Evolutionary conservation across 2,888 invertebrate genomes (phyloP).

Genomic region (Odontothrips loti): DNA sequence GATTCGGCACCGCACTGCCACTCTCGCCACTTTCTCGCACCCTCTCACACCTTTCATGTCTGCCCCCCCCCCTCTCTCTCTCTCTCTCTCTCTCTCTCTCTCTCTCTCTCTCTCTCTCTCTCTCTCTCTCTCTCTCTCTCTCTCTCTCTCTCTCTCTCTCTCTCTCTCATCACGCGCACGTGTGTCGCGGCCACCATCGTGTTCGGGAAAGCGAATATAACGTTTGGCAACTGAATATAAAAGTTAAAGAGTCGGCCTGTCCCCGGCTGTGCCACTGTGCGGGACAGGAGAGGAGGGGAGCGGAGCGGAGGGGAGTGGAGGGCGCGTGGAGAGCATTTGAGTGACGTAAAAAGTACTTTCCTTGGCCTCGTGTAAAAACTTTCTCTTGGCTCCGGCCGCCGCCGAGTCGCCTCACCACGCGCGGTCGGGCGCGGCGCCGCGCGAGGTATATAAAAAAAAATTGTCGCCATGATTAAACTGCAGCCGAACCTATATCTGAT

Average conservation of each 20-base stretch:
- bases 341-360: constrained; percentile 20
- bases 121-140: not conserved
- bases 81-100: no score
- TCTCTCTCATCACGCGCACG: not conserved
- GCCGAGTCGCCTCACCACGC: not conserved
- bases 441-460: not conserved
- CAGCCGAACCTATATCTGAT: no score
- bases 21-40: not conserved
- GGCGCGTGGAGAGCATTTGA: constrained; percentile 1
- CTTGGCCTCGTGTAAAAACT: not conserved
- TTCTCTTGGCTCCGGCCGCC: not conserved
- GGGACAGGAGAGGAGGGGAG: not conserved
- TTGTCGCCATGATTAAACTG: no score
- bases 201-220: not conserved
- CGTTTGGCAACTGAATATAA: constrained; percentile 3
- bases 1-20: not conserved
- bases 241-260: not conserved
- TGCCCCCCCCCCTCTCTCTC: not conserved
- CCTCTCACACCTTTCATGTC: not conserved
- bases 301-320: not conserved
- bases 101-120: not conserved
- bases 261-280: not conserved
- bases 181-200: not conserved
- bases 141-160: not conserved
- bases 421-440: not conserved